These are phyloP conservation scores for Pseudobourletiella spinata DNA, from an alignment of 1,140 invertebrate genomes.

Conservation along the genomic window DNA sequence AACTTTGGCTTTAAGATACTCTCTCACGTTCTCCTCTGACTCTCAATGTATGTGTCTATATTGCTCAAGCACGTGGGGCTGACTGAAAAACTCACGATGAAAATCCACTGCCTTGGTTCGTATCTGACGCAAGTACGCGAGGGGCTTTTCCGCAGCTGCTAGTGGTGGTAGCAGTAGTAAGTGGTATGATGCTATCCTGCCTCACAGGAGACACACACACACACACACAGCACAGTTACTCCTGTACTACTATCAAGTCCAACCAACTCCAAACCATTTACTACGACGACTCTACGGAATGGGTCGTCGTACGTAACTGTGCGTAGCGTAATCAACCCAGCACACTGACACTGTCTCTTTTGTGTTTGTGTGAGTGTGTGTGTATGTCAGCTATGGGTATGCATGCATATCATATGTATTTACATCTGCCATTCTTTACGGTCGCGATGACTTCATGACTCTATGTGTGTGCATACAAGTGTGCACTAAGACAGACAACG, in stretches of 20 bases:
- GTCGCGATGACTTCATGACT: too few species aligned
- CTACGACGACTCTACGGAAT: too few species aligned
- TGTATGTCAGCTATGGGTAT: not conserved
- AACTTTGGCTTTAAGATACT: not conserved
- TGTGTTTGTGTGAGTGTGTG: too few species aligned
- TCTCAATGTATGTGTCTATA: not conserved
- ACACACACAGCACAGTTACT: not conserved
- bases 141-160: conserved; percentile 3
- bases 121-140: not conserved
- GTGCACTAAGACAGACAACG: too few species aligned
- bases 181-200: not conserved
- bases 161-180: not conserved
- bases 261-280: not conserved
- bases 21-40: not conserved
- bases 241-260: not conserved
- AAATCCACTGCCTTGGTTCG: not conserved
- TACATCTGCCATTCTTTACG: too few species aligned
- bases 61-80: conserved; percentile 12
- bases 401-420: too few species aligned
- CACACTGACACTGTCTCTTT: too few species aligned
- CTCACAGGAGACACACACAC: too few species aligned
- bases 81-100: conserved; percentile 4
- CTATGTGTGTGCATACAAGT: too few species aligned
- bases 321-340: too few species aligned
- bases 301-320: too few species aligned